Evolutionary conservation across 2,797 vertebrate species (phyloP), one percentile per base, ranked within the genome.

Genomic region (Triplophysa yarkandensis): DNA sequence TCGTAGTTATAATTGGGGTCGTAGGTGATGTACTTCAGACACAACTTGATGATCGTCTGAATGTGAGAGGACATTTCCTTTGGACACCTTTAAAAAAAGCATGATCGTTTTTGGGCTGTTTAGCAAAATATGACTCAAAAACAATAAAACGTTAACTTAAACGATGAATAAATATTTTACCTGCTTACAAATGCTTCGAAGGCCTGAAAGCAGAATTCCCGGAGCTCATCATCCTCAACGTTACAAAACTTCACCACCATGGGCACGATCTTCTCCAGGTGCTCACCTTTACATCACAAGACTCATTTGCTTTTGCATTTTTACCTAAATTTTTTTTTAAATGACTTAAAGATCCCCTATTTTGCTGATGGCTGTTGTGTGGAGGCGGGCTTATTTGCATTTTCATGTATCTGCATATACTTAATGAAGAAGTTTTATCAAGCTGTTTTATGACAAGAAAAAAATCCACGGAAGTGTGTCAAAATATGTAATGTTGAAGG

Each of bases 1-100:
- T 96, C 93, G 0, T 95, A 95, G 86, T 95, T 95, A 82, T 98
- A 98, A 88, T 98, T 98, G 0, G 97, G 96, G 84, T 98, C 96
- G 2, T 95, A 95, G 57, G 94, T 93, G 82, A 98, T 88, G 80
- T 95, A 98, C 80, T 94, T 93, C 19, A 98, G 90, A 84, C 96
- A 97, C 17, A 98, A 89, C 14, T 90, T 89, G 48, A 92, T 96
- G 67, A 98, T 91, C 0, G 70, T 92, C 1, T 93, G 76, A 73
- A 52, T 14, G 50, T 57, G 28, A 57, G 54, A 2, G 28, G 54
- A 57, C 54, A 57, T 83, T 84, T 95, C 94, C 82, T 95, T 95
- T 27, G 93, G 94, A 72, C 94, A 94, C 81, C 94, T 95, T 77
- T 4, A 55, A 55, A 55, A 14, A 8, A 9, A 8, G n/a, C n/a